These are phyloP conservation scores for Odontomyia ornata DNA, from an alignment of 2,888 invertebrate species.

Conservation along the genomic window DNA sequence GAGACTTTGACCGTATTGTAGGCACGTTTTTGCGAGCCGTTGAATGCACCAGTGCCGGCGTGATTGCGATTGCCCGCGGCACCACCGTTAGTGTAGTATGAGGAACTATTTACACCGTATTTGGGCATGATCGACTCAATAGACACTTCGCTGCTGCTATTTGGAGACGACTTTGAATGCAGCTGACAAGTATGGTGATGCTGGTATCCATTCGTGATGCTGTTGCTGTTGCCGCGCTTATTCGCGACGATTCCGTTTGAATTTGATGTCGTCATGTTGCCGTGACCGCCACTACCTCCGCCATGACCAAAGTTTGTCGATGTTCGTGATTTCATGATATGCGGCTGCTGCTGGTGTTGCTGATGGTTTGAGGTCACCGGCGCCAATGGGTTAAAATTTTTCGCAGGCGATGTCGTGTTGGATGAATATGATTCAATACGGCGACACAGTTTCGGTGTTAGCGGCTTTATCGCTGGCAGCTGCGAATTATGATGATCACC, in stretches of 20 bases:
- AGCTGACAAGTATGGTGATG: constrained; percentile 46
- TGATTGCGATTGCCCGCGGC: neutral
- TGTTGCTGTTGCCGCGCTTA: constrained; percentile 44
- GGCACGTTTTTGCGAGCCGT: constrained; percentile 59
- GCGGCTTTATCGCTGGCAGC: constrained; percentile 57
- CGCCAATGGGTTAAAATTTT: constrained; percentile 26
- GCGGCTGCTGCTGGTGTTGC: neutral
- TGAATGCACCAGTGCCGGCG: constrained; percentile 9
- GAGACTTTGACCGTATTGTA: constrained; percentile 58
- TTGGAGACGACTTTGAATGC: constrained; percentile 54
- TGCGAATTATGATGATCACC: neutral
- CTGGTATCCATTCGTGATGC: constrained; percentile 15
- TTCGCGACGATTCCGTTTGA: constrained; percentile 9
- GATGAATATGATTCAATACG: constrained; percentile 58
- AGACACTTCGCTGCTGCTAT: constrained; percentile 53
- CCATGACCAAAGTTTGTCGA: constrained; percentile 34
- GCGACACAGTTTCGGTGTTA: constrained; percentile 62
- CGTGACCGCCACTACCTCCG: constrained; percentile 42
- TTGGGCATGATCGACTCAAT: constrained; percentile 57
- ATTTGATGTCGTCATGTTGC: constrained; percentile 42
- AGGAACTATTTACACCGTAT: constrained; percentile 54
- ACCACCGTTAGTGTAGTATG: constrained; percentile 35
- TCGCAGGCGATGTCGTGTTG: constrained; percentile 32
- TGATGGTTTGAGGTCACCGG: constrained; percentile 45
- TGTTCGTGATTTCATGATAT: constrained; percentile 9